These are phyloP conservation scores for Hippocampus barbouri DNA, from an alignment of 2,113 vertebrate genomes.

Conservation along the genomic window DNA sequence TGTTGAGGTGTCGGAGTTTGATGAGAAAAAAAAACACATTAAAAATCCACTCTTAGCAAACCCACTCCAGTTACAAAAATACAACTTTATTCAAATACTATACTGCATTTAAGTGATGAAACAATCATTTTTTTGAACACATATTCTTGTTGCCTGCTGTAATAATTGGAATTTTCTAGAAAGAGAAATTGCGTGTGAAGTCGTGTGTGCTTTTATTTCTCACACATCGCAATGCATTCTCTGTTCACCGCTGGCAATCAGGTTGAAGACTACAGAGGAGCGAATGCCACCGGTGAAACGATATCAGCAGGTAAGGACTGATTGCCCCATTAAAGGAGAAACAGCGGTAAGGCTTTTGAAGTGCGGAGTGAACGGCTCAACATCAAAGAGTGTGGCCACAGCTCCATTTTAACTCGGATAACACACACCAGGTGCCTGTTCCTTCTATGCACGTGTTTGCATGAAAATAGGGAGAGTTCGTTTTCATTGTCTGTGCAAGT, in stretches of 20 bases:
- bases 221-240: constrained; percentile 12
- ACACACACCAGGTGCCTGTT: constrained; percentile 9
- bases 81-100: constrained; percentile 14
- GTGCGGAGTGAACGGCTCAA: constrained; percentile 54
- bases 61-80: background rate
- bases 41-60: background rate
- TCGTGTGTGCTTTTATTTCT: constrained; percentile 29
- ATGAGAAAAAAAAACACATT: background rate
- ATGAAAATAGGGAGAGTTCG: constrained; percentile 28
- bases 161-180: constrained; percentile 24
- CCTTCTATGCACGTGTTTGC: constrained; percentile 29
- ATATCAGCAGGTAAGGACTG: constrained; percentile 56
- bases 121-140: background rate
- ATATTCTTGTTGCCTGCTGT: constrained; percentile 23
- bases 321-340: constrained; percentile 49
- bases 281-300: constrained; percentile 57
- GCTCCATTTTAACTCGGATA: constrained; percentile 56
- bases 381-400: constrained; percentile 67
- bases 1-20: background rate
- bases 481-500: constrained; percentile 11
- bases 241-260: constrained; percentile 31
- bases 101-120: background rate
- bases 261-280: constrained; percentile 41
- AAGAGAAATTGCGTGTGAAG: constrained; percentile 24
- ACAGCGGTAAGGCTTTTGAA: constrained; percentile 58